A percentile compares a stretch with the other conserved stretches of the same genome.
These are phyloP conservation scores for Anagyrus pseudococci DNA, from an alignment of 2,888 invertebrate species.

Conservation along the genomic window DNA sequence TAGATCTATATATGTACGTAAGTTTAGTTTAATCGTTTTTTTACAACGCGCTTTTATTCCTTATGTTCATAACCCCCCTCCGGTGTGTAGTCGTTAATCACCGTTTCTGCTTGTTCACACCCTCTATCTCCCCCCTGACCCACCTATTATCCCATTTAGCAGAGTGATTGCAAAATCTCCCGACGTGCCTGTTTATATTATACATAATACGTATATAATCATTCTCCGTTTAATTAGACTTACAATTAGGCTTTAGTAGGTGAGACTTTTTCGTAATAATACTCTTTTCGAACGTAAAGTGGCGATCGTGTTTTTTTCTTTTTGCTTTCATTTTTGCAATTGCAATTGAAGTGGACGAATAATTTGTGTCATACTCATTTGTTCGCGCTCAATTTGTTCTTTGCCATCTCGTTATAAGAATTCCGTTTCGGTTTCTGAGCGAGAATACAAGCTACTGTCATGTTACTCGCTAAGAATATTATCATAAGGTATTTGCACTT, in stretches of 20 bases:
- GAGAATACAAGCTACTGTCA: constrained; percentile 8
- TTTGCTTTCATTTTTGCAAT: background rate
- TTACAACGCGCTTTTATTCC: constrained; percentile 31
- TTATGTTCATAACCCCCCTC: background rate
- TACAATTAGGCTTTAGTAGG: constrained; percentile 3
- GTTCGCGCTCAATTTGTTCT: background rate
- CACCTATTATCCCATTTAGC: constrained; percentile 33
- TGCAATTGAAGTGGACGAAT: constrained; percentile 31
- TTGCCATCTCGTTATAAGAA: no score
- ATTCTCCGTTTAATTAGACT: constrained; percentile 22
- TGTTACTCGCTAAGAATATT: constrained; percentile 31
- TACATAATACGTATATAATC: constrained; percentile 27
- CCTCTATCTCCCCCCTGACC: no score
- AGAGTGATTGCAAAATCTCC: constrained; percentile 52
- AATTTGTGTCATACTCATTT: constrained; percentile 15
- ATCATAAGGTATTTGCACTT: constrained; percentile 45
- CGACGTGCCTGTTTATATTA: background rate
- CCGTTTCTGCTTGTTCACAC: no score
- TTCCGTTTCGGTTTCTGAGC: background rate
- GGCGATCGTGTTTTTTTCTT: constrained; percentile 22
- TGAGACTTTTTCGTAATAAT: background rate
- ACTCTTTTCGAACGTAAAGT: constrained; percentile 16
- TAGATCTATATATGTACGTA: constrained; percentile 17
- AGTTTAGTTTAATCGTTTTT: no score
- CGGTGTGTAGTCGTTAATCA: background rate